phyloP scores from a whole-genome alignment of 2,888 invertebrate genomes.

The Xylophagus ater region DNA sequence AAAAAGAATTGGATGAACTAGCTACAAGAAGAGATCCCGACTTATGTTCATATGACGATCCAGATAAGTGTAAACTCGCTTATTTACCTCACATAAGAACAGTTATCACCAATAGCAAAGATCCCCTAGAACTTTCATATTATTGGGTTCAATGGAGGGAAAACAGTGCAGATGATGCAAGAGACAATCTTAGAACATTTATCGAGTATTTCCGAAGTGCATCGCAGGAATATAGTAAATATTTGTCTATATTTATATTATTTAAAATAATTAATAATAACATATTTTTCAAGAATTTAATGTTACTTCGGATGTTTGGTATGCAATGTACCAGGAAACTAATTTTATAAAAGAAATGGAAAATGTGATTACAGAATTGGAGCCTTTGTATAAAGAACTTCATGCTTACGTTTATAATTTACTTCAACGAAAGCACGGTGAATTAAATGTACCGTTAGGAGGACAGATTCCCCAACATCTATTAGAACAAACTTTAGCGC shows the following conservation, averaged over 20 bases:
- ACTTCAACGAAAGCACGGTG: slow-evolving; percentile 58
- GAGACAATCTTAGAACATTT: no score
- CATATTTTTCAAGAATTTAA: no score
- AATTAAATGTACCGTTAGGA: slow-evolving; percentile 47
- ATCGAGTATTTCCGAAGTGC: no score
- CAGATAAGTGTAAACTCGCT: slow-evolving; percentile 50
- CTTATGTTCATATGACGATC: slow-evolving; percentile 53
- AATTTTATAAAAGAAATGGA: slow-evolving; percentile 58
- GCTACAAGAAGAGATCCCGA: no score
- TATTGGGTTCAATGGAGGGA: slow-evolving; percentile 72
- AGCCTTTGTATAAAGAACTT: slow-evolving; percentile 69
- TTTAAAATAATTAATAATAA: no score
- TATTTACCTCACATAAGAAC: slow-evolving; percentile 54
- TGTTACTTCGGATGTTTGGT: slow-evolving; percentile 59
- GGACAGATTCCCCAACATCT: slow-evolving; percentile 72
- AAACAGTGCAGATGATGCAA: no score
- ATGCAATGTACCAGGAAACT: slow-evolving; percentile 55
- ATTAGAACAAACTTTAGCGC: no score
- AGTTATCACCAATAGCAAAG: slow-evolving; percentile 54
- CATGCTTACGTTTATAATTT: slow-evolving; percentile 71
- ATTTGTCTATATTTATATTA: no score
- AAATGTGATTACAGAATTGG: slow-evolving; percentile 56
- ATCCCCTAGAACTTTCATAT: slow-evolving; percentile 65
- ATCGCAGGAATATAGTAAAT: no score
- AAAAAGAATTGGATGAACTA: no score